Percentiles rank a stretch among this genome's conserved stretches.
These are phyloP conservation scores for Chloropsis hardwickii DNA, from an alignment of 2,113 vertebrate genomes.

Conservation along the genomic window DNA sequence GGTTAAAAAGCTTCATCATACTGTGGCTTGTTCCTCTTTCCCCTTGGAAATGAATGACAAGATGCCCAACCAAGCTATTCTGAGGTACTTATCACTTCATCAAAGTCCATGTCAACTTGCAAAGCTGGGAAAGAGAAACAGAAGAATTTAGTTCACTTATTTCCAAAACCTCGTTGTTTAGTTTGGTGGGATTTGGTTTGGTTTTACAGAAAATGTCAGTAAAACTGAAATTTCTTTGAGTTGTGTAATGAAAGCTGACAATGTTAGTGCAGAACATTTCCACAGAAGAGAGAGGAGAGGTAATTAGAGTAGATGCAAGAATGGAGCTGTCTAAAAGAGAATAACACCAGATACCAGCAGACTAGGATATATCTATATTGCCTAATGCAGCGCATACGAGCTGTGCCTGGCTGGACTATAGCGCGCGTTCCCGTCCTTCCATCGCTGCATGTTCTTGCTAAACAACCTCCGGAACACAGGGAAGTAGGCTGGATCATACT, in stretches of 20 bases:
- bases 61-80: background rate
- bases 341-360: background rate
- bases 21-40: background rate
- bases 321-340: background rate
- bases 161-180: background rate
- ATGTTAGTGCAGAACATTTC: background rate
- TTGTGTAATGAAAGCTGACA: background rate
- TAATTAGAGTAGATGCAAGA: background rate
- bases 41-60: background rate
- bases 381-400: background rate
- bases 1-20: background rate
- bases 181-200: background rate
- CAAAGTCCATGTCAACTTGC: background rate
- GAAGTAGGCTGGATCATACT: background rate
- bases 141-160: background rate
- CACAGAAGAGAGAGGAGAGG: background rate
- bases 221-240: background rate
- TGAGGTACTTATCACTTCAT: background rate
- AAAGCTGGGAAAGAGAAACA: background rate
- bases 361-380: background rate
- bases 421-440: fast-evolving
- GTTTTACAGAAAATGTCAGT: background rate
- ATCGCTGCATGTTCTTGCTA: background rate
- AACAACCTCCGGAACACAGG: background rate
- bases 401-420: background rate